Base-by-base conservation (phyloP, 2,888 invertebrate species). In the Melanophora roralis region DNA sequence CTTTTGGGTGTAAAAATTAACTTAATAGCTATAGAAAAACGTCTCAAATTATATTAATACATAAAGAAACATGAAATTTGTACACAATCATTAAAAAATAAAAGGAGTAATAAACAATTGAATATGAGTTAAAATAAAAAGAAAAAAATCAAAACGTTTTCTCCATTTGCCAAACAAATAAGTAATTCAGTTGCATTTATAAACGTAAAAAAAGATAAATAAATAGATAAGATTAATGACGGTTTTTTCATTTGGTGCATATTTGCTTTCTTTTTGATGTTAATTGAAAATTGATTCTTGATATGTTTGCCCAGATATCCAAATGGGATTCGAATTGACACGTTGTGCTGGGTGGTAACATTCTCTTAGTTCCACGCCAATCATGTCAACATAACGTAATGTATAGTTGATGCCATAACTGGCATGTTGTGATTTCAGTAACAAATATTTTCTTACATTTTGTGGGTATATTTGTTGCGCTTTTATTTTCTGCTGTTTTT, bases 281-380 rank as follows among this genome's bases (percentile, higher is more conserved):
- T 43, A 83, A 51, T 83, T 81, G 59, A 76, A 83, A 69, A 83
- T 77, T 7, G 83, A 82, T 67, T 81, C 73, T 53, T 82, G 82
- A 73, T 83, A 84, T 0, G 84, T 78, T 45, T 83, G 81, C 1
- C 84, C 84, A 9, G 79, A 68, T 69, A 84, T 73, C 82, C 82
- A 84, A 59, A 84, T 79, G 2, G 84, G 84, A 60, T 78, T 72
- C 0, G 71, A 71, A 77, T 84, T 84, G 23, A 83, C 69, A 16
- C 65, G 75, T 59, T 84, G 84, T 16, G 51, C 69, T 8, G 78
- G 80, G 77, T 84, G 83, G 67, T 84, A 84, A 59, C 82, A 84
- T 14, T 74, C 51, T 7, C 82, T 65, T 60, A 47, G 43, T 36
- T 77, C 49, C 16, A 83, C 43, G 11, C 69, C 36, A 12, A 51